phyloP scores from a whole-genome alignment of 2,888 invertebrate species.

The Volucella inanis region DNA sequence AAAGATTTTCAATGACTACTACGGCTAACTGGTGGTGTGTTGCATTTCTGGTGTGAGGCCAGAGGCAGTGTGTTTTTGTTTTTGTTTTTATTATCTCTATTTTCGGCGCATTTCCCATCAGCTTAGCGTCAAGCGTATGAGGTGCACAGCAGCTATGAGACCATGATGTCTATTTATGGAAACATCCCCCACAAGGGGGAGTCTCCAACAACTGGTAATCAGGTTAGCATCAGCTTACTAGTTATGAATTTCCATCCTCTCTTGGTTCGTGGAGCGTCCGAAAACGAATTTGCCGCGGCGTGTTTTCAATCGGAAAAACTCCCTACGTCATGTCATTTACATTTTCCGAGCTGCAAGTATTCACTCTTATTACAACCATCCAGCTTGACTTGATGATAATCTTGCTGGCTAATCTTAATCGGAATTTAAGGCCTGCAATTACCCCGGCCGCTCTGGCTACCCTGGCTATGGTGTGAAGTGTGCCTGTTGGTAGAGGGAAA shows the following conservation, averaged over 20 bases:
- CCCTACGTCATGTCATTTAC: conserved; percentile 10
- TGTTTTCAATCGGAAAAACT: conserved; percentile 54
- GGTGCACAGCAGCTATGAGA: conserved; percentile 42
- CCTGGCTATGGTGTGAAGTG: conserved; percentile 10
- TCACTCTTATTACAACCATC: conserved; percentile 4
- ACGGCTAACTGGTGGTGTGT: not conserved
- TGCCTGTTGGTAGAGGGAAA: conserved; percentile 44
- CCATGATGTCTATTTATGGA: conserved; percentile 44
- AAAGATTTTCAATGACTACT: conserved; percentile 68
- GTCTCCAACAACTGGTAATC: conserved; percentile 45
- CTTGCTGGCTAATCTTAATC: conserved; percentile 66
- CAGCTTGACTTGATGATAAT: conserved; percentile 50
- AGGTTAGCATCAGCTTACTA: conserved; percentile 37
- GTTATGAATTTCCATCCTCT: conserved; percentile 37
- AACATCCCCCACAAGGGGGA: conserved; percentile 51
- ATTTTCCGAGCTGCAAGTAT: no score
- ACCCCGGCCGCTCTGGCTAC: conserved; percentile 54
- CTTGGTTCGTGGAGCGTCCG: conserved; percentile 38
- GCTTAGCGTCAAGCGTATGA: conserved; percentile 68
- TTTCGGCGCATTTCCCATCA: conserved; percentile 58
- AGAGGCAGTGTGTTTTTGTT: conserved; percentile 53
- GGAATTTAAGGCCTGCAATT: conserved; percentile 71
- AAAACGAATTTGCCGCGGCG: conserved; percentile 9
- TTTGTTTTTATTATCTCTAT: no score
- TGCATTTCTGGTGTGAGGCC: conserved; percentile 48